phyloP scores from a whole-genome alignment of 2,113 vertebrate species.

The Podarcis muralis region DNA sequence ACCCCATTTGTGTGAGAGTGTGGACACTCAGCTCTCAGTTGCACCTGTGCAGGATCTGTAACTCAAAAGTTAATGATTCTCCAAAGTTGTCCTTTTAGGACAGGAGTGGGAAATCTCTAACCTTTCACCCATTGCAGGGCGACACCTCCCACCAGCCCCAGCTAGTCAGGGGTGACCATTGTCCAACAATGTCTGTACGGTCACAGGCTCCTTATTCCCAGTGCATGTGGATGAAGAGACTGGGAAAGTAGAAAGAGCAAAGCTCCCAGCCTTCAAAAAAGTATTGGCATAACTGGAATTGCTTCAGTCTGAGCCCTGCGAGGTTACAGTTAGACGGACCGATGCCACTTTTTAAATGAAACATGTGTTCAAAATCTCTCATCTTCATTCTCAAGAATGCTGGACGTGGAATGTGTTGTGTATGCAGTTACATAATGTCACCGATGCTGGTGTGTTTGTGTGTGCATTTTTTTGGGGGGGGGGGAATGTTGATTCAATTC shows the following conservation, averaged over 20 bases:
- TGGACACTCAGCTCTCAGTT: no score
- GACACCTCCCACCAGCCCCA: not conserved
- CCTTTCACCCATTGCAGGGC: not conserved
- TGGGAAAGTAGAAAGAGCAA: not conserved
- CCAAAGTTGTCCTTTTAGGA: no score
- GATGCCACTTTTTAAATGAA: not conserved
- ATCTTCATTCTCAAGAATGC: not conserved
- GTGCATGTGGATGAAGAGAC: not conserved
- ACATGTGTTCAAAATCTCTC: not conserved
- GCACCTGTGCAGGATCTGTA: no score
- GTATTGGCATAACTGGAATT: not conserved
- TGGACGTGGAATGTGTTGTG: not conserved
- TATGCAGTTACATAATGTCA: not conserved
- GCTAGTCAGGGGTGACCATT: not conserved
- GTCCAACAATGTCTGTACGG: no score
- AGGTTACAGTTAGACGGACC: not conserved
- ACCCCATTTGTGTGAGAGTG: no score
- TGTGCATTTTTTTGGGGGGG: not conserved
- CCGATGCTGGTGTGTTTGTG: not conserved
- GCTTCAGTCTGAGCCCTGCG: not conserved
- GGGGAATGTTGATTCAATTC: conserved; percentile 10
- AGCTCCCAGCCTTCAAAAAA: not conserved
- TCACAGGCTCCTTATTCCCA: no score
- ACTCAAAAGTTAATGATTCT: no score
- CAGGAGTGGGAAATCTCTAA: not conserved